Evolutionary conservation across 2,113 vertebrate genomes (phyloP).

Genomic region (Prietella phreatophila): DNA sequence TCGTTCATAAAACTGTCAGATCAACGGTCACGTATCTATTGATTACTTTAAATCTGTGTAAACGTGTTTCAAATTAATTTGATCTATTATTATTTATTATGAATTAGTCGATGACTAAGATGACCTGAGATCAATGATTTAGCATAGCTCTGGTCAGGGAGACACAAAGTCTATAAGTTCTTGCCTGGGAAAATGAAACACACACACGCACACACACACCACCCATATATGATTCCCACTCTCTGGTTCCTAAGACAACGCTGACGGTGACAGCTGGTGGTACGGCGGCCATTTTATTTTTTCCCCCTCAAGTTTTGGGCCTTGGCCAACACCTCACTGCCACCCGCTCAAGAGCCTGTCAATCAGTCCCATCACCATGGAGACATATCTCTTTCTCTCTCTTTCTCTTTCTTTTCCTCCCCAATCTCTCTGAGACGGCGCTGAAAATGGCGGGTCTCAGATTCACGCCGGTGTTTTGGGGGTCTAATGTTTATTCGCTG

Average conservation of each 20-base stretch:
- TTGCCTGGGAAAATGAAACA: slow-evolving; percentile 29
- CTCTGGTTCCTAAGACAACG: slow-evolving; percentile 38
- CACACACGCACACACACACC: slow-evolving; percentile 24
- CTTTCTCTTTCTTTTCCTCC: neutral
- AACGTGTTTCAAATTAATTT: neutral
- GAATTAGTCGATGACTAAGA: neutral
- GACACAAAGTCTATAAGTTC: neutral
- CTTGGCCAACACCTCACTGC: slow-evolving; percentile 52
- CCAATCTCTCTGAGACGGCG: neutral
- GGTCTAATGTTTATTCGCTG: slow-evolving; percentile 1
- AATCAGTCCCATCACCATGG: slow-evolving; percentile 52
- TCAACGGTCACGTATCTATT: neutral
- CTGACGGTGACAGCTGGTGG: slow-evolving; percentile 47
- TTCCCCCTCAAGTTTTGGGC: slow-evolving; percentile 48
- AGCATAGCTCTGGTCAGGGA: too few species aligned
- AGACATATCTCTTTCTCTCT: slow-evolving; percentile 42
- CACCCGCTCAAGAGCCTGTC: slow-evolving; percentile 49
- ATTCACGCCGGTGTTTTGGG: neutral
- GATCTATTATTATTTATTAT: neutral
- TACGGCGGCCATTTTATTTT: slow-evolving; percentile 45
- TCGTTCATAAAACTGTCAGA: neutral
- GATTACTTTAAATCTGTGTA: neutral
- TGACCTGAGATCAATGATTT: neutral
- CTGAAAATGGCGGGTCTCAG: slow-evolving; percentile 26
- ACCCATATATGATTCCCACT: slow-evolving; percentile 36